Base-by-base conservation (phyloP, 2,113 vertebrate species). In the Cisticola juncidis region DNA sequence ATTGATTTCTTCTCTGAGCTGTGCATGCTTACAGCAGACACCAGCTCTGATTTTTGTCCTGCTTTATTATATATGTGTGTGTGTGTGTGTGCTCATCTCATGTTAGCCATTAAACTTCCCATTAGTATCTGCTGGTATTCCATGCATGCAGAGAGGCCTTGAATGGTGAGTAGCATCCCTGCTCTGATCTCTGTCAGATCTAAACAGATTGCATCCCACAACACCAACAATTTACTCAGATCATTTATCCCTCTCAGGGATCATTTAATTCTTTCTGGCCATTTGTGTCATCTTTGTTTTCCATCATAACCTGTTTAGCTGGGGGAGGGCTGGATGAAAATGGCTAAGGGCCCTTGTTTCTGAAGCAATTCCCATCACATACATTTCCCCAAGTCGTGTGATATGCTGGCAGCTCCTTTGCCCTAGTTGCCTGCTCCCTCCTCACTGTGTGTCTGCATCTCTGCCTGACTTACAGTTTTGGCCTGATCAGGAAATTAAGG, bases 1-100 rank as follows among this genome's bases (percentile, higher is more conserved):
- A 95, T 51, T 92, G 89, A 94, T 93, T 94, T 77, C 24, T 93
- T 92, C 78, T 87, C 64, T 69, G 64, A 82, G 66, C 35, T 71
- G 38, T 66, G 25, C 45, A 45, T 25, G 29, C 71, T 92, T 81
- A 53, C 20, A 92, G 78, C 58, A 65, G 66, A 86, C 58, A 71
- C 56, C 60, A 92, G 9, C 61, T 60, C 61, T 42, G 57, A 88
- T 68, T 92, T 94, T 85, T 36, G 29, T 77, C 35, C 73, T 17
- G 15, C 38, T 64, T 92, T 77, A 38, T 77, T 45, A 24, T 19
- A 18, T 35, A 7, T 40, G 9, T 83, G 29, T 57, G 20, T n/a
- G n/a, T n/a, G n/a, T 72, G 65, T 50, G 40, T 70, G 31, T n/a
- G 36, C 54, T 84, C 19, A 61, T 62, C 65, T 95, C 40, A 28